A percentile compares a stretch with the other conserved stretches of the same genome.
Conservation (phyloP, 35 echinoderm and acorn worm genomes). For the Chiridota heheva region DNA sequence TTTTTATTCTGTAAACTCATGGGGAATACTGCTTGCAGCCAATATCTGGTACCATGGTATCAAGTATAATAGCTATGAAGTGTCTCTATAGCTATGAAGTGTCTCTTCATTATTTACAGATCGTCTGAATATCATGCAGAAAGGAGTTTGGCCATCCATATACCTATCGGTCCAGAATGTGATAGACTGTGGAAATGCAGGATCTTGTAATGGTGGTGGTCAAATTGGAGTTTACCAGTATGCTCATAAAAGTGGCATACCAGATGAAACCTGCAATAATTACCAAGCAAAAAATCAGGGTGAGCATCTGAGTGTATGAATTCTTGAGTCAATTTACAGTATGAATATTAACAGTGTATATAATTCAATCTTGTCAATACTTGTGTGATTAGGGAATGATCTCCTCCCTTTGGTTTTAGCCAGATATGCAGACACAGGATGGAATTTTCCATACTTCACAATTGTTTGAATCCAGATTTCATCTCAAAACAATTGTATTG, state of each 20-base stretch:
- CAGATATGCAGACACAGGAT: no score
- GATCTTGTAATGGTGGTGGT: constrained; percentile 75
- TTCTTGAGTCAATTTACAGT: constrained; percentile 39
- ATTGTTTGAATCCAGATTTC: no score
- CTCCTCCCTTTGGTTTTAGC: no score
- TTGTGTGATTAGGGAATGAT: background rate
- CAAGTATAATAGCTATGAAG: no score
- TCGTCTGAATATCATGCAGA: constrained; percentile 92
- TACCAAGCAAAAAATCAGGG: constrained; percentile 92
- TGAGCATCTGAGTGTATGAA: constrained; percentile 33
- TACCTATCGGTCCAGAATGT: constrained; percentile 95
- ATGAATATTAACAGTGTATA: constrained; percentile 38
- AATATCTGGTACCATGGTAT: no score
- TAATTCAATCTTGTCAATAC: background rate
- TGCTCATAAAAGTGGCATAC: constrained; percentile 84
- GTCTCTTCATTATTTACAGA: constrained; percentile 38
- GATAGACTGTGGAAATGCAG: constrained; percentile 91
- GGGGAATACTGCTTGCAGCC: no score
- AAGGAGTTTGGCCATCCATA: constrained; percentile 76
- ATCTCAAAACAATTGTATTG: no score
- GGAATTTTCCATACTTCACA: no score
- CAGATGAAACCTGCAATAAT: constrained; percentile 99
- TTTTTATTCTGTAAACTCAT: no score
- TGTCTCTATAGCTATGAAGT: no score
- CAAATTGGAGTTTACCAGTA: constrained; percentile 81